phyloP scores from a whole-genome alignment of 1,140 invertebrate species.

The Diachasmimorpha longicaudata region DNA sequence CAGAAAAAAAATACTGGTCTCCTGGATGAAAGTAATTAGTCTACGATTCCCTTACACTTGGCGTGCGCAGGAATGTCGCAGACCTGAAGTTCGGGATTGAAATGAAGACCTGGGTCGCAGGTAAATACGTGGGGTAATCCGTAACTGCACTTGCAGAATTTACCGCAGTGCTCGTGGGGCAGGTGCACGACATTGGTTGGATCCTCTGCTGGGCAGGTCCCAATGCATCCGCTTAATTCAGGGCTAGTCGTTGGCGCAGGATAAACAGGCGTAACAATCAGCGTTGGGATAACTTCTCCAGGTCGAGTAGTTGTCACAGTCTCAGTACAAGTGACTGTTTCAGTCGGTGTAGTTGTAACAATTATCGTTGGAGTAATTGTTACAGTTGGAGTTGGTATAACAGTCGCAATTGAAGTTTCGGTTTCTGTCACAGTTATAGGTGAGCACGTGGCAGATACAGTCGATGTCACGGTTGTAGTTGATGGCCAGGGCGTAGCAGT shows the following conservation, averaged over 20 bases:
- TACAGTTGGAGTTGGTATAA: background rate
- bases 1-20: too few species aligned
- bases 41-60: background rate
- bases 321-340: too few species aligned
- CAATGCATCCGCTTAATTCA: background rate
- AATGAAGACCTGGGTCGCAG: constrained; percentile 52
- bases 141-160: constrained; percentile 47
- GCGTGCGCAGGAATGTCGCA: constrained; percentile 43
- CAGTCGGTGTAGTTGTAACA: background rate
- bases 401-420: background rate
- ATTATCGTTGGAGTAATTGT: background rate
- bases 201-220: constrained; percentile 17
- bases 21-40: constrained; percentile 3
- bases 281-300: background rate
- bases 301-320: background rate
- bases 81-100: constrained; percentile 59
- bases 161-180: constrained; percentile 39
- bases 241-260: background rate
- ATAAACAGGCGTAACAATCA: background rate
- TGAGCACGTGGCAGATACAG: background rate
- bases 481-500: background rate
- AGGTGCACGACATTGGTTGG: constrained; percentile 21
- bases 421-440: background rate
- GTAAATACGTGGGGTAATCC: constrained; percentile 31
- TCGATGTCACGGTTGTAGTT: too few species aligned